Conservation (phyloP, 1,140 invertebrate genomes). For the Penaeus indicus region DNA sequence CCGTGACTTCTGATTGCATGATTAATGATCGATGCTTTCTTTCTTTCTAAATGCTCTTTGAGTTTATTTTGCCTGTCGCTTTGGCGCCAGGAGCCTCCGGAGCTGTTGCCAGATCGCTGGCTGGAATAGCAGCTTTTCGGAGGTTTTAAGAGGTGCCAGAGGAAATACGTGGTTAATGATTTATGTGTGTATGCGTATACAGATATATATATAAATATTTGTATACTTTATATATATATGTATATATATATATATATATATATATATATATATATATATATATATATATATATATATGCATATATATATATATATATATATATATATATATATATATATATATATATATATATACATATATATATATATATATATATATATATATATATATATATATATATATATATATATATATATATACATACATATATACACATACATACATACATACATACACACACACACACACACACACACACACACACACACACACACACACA, state of each 20-base stretch:
- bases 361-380: conserved; percentile 1
- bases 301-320: background rate
- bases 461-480: background rate
- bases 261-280: background rate
- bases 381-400: background rate
- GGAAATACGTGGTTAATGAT: too few relatives aligned
- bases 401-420: background rate
- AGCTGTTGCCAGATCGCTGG: too few relatives aligned
- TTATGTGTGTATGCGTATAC: background rate
- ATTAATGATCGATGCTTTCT: too few relatives aligned
- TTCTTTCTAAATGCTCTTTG: too few relatives aligned
- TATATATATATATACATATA: conserved; percentile 6
- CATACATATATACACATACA: conserved; percentile 4
- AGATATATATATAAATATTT: too few relatives aligned
- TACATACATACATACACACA: background rate
- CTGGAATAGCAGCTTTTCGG: too few relatives aligned
- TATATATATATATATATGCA: background rate
- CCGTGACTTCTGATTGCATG: too few relatives aligned
- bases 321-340: conserved; percentile 20
- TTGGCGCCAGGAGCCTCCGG: too few relatives aligned
- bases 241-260: conserved; percentile 20
- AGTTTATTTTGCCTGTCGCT: too few relatives aligned
- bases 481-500: too few relatives aligned
- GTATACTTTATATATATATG: background rate
- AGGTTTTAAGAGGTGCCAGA: too few relatives aligned